Evolutionary conservation across 64 coral and sea anemone species (phyloP).

Genomic region (Actinia equina): DNA sequence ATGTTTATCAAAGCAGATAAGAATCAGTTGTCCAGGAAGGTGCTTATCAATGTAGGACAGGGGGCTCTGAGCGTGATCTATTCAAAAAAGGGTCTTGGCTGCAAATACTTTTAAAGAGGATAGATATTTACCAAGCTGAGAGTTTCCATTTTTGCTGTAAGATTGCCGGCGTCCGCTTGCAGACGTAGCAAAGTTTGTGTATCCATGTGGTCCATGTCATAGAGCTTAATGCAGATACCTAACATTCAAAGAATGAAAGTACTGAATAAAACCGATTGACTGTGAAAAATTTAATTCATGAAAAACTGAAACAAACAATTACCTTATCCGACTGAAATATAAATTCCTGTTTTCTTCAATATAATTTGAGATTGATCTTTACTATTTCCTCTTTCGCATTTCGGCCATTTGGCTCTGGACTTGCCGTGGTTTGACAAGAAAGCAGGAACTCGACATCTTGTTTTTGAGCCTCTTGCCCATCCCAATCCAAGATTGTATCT

Average conservation of each 20-base stretch:
- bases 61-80: no score
- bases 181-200: no score
- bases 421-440: slow-evolving; percentile 27
- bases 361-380: slow-evolving; percentile 18
- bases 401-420: slow-evolving; percentile 8
- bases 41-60: not conserved
- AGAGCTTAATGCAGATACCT: slow-evolving; percentile 6
- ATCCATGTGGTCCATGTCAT: not conserved
- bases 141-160: not conserved
- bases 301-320: not conserved
- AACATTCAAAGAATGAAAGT: not conserved
- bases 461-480: slow-evolving; percentile 20
- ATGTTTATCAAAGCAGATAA: no score
- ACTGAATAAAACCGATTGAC: no score
- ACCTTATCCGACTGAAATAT: slow-evolving; percentile 24
- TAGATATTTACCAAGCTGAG: not conserved
- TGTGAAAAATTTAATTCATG: not conserved
- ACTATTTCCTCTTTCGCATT: slow-evolving; percentile 7
- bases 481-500: slow-evolving; percentile 8
- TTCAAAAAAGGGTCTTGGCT: no score
- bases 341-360: slow-evolving; percentile 29
- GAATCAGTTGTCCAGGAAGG: not conserved
- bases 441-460: slow-evolving; percentile 26
- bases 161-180: not conserved
- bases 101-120: no score